A percentile compares a stretch with the other conserved stretches of the same genome.
These are phyloP conservation scores for Ursus arctos DNA, from an alignment of 2,113 vertebrate species.

Conservation along the genomic window DNA sequence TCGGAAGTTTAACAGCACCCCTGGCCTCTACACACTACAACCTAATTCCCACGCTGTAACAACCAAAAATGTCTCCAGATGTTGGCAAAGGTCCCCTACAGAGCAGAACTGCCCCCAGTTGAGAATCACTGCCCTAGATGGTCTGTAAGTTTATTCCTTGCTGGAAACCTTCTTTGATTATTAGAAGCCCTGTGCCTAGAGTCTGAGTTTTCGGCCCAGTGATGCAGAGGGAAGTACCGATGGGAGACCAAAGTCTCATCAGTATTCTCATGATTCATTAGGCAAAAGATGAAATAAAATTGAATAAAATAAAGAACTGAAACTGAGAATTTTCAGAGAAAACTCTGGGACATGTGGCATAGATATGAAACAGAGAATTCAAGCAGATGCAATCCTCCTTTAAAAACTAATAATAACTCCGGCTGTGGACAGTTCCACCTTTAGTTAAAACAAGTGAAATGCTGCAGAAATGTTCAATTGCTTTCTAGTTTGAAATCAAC, in stretches of 20 bases:
- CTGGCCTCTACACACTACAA: background rate
- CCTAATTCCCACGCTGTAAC: background rate
- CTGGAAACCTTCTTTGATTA: background rate
- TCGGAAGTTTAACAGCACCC: background rate
- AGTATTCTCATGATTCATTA: slow-evolving; percentile 21
- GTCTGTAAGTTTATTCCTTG: background rate
- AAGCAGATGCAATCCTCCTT: background rate
- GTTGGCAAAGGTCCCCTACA: background rate
- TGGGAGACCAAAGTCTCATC: background rate
- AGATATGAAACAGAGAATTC: background rate
- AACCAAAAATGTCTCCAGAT: background rate
- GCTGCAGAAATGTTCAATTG: background rate
- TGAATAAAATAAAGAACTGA: background rate
- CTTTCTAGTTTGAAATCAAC: slow-evolving; percentile 1
- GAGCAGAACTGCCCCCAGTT: background rate
- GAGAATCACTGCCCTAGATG: background rate
- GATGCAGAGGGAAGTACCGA: background rate
- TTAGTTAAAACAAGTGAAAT: background rate
- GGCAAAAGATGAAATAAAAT: background rate
- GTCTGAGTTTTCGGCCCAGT: background rate
- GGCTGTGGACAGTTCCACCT: background rate
- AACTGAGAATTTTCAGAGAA: slow-evolving; percentile 22
- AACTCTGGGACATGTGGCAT: background rate
- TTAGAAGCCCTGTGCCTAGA: background rate
- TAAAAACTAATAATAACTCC: slow-evolving; percentile 1